Conservation (phyloP, 2,113 vertebrate genomes). For the Fulica atra region DNA sequence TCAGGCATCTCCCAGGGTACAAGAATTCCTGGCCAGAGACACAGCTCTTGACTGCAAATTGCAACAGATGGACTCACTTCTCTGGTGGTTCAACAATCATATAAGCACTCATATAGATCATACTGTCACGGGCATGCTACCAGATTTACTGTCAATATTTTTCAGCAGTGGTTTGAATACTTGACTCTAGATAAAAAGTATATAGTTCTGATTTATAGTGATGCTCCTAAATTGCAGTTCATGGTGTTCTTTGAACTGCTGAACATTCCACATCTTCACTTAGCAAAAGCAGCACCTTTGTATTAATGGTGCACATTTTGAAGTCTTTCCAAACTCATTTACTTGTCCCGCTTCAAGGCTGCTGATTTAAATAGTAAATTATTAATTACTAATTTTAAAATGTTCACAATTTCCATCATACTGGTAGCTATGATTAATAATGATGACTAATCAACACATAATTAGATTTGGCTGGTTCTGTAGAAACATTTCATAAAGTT, state of each 20-base stretch:
- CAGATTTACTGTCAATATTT: neutral
- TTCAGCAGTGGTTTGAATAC: neutral
- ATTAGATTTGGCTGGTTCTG: neutral
- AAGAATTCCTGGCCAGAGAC: neutral
- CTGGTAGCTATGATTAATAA: neutral
- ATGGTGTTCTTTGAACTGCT: neutral
- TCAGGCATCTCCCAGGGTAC: neutral
- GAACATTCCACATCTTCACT: neutral
- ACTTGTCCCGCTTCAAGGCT: neutral
- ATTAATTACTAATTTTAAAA: constrained; percentile 23
- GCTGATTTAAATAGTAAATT: neutral
- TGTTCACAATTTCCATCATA: neutral
- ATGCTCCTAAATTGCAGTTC: neutral
- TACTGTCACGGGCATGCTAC: neutral
- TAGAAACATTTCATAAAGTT: neutral
- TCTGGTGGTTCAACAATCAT: neutral
- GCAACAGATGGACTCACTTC: neutral
- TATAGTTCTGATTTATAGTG: neutral
- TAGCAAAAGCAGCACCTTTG: neutral
- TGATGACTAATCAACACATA: neutral
- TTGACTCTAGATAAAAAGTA: neutral
- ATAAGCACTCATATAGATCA: neutral
- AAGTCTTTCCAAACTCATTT: neutral
- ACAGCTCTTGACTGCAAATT: neutral
- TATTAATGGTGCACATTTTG: neutral